Evolutionary conservation across 2,113 vertebrate genomes (phyloP).

Genomic region (Piprites chloris): DNA sequence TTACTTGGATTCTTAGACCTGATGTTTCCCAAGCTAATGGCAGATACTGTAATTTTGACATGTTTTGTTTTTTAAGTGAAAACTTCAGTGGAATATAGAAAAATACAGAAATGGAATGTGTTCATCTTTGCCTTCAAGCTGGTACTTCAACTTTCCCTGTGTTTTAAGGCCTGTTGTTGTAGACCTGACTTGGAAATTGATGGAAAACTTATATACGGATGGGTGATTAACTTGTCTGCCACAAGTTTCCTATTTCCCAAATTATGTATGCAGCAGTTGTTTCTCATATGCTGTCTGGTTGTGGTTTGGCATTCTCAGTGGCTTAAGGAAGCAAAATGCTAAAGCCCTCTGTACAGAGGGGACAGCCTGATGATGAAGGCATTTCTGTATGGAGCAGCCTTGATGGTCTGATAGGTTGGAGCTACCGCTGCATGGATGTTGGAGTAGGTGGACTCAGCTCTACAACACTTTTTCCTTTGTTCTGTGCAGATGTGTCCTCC

Average conservation of each 20-base stretch:
- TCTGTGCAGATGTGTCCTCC: background rate
- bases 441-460: background rate
- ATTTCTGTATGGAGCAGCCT: background rate
- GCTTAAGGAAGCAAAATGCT: background rate
- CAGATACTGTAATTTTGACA: background rate
- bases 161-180: background rate
- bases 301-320: background rate
- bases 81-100: background rate
- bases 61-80: background rate
- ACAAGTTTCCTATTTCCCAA: background rate
- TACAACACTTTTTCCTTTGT: accelerated
- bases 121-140: background rate
- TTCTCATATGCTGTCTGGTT: background rate
- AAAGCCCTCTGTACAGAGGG: background rate
- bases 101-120: background rate
- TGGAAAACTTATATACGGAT: background rate
- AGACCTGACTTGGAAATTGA: background rate
- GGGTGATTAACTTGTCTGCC: background rate
- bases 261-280: background rate
- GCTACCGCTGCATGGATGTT: accelerated
- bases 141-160: background rate
- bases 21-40: background rate
- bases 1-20: background rate
- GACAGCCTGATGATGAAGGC: background rate
- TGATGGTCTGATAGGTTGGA: background rate